Base-by-base conservation (phyloP, 2,113 vertebrate species). In the Leucopternis melanops region DNA sequence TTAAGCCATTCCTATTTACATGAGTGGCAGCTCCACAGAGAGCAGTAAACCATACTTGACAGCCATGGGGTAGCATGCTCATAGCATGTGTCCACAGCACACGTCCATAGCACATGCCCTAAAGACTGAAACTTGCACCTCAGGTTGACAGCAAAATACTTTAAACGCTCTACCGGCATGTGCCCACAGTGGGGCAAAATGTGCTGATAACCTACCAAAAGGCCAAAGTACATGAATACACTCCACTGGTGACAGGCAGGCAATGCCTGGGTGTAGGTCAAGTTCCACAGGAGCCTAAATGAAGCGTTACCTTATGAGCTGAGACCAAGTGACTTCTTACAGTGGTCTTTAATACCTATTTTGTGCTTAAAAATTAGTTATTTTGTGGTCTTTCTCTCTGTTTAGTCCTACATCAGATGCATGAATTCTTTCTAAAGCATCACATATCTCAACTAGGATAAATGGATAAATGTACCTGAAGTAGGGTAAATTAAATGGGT, bases 151-250 rank as follows among this genome's bases (percentile, higher is more conserved):
- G 65, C 2, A 58, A 49, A 22, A n/a, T 44, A 27, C 7, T 75
- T 36, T 19, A 50, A 45, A 29, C 26, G 22, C 10, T 44, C 14
- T 42, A 17, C 10, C 0, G 4, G 13, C 13, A 12, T 9, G 9
- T 50, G 15, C 6, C n/a, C 27, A 16, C 14, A 22, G 22, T 32
- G 36, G 8, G 36, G 17, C 8, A 82, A 91, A 88, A 14, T 10
- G 26, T 65, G 13, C 45, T 36, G 31, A 16, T 17, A 73, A 40
- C 8, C 17, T 52, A 19, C 23, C 31, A 67, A 50, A 62, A 66
- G 10, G 20, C 32, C 5, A 2, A 57, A 25, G 3, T 20, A 22
- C 8, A 7, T 0, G 2, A 88, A 36, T 16, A 5, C 8, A 11
- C 25, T 47, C 4, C 16, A 5, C 0, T 7, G 11, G 9, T 38